Evolutionary conservation across 2,113 vertebrate genomes (phyloP).

Genomic region (Monopterus albus): DNA sequence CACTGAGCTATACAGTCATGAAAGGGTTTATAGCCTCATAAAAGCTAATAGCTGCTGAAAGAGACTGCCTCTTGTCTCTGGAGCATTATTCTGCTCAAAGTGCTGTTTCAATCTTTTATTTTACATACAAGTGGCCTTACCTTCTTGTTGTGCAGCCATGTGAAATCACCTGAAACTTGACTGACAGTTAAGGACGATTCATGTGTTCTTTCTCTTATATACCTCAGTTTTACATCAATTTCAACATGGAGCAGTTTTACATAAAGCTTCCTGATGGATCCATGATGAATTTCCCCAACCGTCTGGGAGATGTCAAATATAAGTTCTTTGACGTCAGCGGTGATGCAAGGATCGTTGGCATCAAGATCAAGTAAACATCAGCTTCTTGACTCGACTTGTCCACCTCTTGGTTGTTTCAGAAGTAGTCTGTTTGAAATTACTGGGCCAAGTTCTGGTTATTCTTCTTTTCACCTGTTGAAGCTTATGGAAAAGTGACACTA

Average conservation of each 20-base stretch:
- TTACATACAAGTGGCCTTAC: background rate
- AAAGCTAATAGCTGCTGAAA: slow-evolving; percentile 14
- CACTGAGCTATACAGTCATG: background rate
- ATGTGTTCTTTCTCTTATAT: background rate
- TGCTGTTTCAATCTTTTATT: background rate
- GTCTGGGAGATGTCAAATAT: slow-evolving; percentile 78
- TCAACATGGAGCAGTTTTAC: slow-evolving; percentile 75
- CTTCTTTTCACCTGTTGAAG: background rate
- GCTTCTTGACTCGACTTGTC: background rate
- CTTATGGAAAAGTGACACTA: background rate
- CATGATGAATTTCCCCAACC: slow-evolving; percentile 81
- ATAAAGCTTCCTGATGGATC: slow-evolving; percentile 78
- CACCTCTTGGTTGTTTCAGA: background rate
- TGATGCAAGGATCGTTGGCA: slow-evolving; percentile 63
- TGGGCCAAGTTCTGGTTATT: background rate
- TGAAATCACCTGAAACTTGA: background rate
- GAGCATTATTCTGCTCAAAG: background rate
- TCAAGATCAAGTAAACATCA: slow-evolving; percentile 78
- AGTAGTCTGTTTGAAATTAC: slow-evolving; percentile 10
- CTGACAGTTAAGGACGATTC: background rate
- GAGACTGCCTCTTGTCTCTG: background rate
- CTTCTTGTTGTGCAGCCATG: background rate
- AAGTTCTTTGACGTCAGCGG: slow-evolving; percentile 69
- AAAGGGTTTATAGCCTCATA: slow-evolving; percentile 24
- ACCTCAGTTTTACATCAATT: slow-evolving; percentile 76